Percentiles rank a stretch among this genome's conserved stretches.
Evolutionary conservation across 2,113 vertebrate genomes (phyloP).

Genomic region (Ictidomys tridecemlineatus): DNA sequence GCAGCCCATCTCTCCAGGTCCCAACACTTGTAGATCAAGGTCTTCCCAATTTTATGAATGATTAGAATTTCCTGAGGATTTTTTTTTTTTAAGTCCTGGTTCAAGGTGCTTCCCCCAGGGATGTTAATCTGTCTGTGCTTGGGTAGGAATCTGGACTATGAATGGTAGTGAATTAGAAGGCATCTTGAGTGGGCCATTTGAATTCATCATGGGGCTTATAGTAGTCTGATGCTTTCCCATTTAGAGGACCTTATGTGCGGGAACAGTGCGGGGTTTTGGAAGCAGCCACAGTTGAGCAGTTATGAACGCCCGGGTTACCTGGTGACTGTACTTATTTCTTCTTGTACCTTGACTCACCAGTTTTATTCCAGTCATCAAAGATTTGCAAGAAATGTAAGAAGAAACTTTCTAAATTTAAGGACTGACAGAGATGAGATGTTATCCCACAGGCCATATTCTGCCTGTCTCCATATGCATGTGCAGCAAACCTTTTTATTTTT

Average conservation of each 20-base stretch:
- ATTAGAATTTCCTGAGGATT: not conserved
- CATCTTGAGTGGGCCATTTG: accelerated
- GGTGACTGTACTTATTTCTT: not conserved
- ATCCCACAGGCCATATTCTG: not conserved
- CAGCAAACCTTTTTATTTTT: not conserved
- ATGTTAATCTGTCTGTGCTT: not conserved
- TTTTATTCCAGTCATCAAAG: conserved; percentile 31
- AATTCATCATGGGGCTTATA: not conserved
- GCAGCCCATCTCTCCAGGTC: not conserved
- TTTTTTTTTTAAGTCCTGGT: not conserved
- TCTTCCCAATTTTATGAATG: not conserved
- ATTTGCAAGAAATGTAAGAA: not conserved
- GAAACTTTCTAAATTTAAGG: not conserved
- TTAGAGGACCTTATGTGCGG: accelerated
- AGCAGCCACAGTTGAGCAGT: accelerated
- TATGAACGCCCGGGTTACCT: not conserved
- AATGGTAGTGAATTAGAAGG: not conserved
- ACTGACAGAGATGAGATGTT: not conserved
- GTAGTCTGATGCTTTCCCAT: not conserved
- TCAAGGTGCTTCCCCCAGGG: not conserved
- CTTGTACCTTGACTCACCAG: not conserved
- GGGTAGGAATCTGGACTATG: not conserved
- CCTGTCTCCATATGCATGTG: not conserved
- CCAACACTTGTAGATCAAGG: not conserved
- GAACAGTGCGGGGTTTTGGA: not conserved